phyloP scores from a whole-genome alignment of 2,797 vertebrate species.

The Onychomys torridus region DNA sequence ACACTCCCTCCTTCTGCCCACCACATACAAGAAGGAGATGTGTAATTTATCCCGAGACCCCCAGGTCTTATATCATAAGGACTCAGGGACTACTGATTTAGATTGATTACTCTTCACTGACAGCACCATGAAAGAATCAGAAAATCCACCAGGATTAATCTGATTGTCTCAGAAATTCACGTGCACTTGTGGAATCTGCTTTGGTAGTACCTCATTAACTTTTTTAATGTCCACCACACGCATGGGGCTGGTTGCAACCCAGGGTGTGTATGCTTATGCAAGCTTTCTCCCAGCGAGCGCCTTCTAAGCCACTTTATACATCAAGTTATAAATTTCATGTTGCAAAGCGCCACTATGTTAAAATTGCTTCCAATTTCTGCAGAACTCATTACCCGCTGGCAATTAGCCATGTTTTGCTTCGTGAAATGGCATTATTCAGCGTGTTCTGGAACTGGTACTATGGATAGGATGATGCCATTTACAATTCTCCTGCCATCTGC shows the following conservation, averaged over 20 bases:
- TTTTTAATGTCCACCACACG: slow-evolving; percentile 4
- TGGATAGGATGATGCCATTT: background rate
- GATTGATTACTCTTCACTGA: slow-evolving; percentile 48
- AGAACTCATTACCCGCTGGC: slow-evolving; percentile 42
- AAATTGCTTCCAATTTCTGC: background rate
- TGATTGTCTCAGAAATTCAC: slow-evolving; percentile 37
- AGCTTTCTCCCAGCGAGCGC: background rate
- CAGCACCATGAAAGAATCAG: slow-evolving; percentile 27
- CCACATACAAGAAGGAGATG: background rate
- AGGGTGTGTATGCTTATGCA: background rate
- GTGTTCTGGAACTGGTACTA: background rate
- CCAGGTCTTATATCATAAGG: background rate
- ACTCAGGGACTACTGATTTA: background rate
- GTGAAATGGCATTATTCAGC: slow-evolving; percentile 25
- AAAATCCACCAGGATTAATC: background rate
- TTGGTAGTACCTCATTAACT: slow-evolving; percentile 52
- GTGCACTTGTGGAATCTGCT: slow-evolving; percentile 25
- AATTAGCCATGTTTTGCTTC: slow-evolving; percentile 50
- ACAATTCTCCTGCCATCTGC: slow-evolving; percentile 47
- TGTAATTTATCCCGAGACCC: background rate
- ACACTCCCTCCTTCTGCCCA: background rate
- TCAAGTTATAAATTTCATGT: background rate
- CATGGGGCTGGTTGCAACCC: background rate
- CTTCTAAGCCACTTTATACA: background rate
- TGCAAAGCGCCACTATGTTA: slow-evolving; percentile 2